Evolutionary conservation across 2,888 invertebrate genomes (phyloP), one percentile per base, ranked within the genome.

Genomic region (Philereme vetulata): DNA sequence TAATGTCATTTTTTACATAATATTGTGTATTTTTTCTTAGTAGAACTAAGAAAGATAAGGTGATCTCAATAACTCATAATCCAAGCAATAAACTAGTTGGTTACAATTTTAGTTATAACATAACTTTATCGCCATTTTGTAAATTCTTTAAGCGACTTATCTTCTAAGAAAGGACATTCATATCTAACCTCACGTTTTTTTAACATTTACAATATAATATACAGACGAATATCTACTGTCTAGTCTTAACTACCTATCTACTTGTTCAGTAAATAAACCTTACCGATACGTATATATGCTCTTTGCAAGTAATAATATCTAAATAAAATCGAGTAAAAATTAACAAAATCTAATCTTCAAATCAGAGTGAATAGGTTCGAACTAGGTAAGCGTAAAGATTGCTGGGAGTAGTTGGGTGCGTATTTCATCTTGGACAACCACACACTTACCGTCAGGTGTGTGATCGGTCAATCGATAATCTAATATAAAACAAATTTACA

Each of bases 141-240:
- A 9, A 53, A 48, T 51, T 53, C 50, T 56, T 56, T 52, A 51
- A 51, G 34, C 21, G 33, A 61, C 36, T 34, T 49, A 47, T 53
- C 10, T 51, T 40, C 48, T 35, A 51, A 38, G 36, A 59, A 50
- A 57, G 47, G 54, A 56, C 52, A 57, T 58, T 53, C 51, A 59
- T 64, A 64, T 46, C 38, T 11, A 56, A 56, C 55, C 46, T 53
- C 44, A 50, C 54, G 47, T 51, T 6, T 51, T 56, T 60, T 57
- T 47, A 56, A 77, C 79, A 78, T 80, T 76, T 83, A 84, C 84
- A 85, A 76, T 77, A 77, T 77, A 77, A 80, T 85, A 75, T 82
- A 81, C 79, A 84, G 76, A 79, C 68, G 73, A 70, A 70, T 68
- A 65, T 38, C 71, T 77, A 76, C 21, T 21, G 21, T 21, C 21